A percentile compares a stretch with the other conserved stretches of the same genome.
Conservation (phyloP, 2,888 invertebrate species). For the Clitarchus hookeri region DNA sequence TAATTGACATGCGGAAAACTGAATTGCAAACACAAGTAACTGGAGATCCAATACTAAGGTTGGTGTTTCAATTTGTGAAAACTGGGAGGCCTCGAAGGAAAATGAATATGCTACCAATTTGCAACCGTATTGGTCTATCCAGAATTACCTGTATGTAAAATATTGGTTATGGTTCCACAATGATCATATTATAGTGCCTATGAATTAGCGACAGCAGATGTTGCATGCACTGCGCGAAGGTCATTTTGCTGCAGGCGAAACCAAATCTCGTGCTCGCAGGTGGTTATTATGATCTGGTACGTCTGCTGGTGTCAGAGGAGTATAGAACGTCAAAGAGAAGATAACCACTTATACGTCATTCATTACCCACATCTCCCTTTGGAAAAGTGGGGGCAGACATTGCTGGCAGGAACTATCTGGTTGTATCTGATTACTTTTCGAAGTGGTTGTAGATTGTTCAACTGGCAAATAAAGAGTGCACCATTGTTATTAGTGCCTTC, state of each 20-base stretch:
- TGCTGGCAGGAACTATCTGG: not conserved
- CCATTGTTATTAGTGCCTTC: not conserved
- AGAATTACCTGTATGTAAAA: too few species aligned
- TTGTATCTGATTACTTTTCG: not conserved
- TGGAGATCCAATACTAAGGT: not conserved
- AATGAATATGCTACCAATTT: not conserved
- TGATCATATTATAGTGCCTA: not conserved
- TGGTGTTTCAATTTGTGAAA: not conserved
- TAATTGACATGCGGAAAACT: not conserved
- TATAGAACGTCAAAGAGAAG: not conserved
- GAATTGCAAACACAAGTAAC: not conserved
- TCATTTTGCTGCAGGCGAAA: not conserved
- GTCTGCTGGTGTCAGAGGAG: not conserved
- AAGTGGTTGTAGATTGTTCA: not conserved
- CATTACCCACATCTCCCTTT: not conserved
- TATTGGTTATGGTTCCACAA: not conserved
- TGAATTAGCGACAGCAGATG: not conserved
- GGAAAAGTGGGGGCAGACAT: not conserved
- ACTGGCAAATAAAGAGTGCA: not conserved
- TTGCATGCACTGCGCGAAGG: not conserved
- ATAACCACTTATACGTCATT: not conserved
- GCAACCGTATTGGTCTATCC: not conserved
- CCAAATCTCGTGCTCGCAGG: not conserved
- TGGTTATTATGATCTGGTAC: not conserved
- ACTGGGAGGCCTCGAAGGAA: not conserved